A percentile compares a stretch with the other conserved stretches of the same genome.
Evolutionary conservation across 2,797 vertebrate species (phyloP).

Genomic region (Steatocranus sp.): DNA sequence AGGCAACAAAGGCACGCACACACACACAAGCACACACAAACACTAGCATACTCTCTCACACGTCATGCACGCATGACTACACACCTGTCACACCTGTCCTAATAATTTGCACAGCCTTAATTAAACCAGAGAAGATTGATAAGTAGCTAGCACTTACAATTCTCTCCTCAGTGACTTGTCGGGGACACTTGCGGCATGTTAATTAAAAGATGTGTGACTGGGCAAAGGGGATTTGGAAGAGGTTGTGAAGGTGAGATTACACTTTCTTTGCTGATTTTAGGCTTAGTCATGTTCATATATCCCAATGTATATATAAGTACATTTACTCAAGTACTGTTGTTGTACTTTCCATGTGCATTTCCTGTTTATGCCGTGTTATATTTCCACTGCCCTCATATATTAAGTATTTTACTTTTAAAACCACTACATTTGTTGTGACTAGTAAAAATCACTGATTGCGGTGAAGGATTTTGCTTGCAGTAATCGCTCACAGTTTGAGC

Average conservation of each 20-base stretch:
- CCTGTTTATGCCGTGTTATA: neutral
- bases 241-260: neutral
- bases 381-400: neutral
- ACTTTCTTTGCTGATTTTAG: neutral
- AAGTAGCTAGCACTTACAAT: neutral
- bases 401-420: neutral
- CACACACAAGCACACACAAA: neutral
- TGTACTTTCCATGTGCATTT: neutral
- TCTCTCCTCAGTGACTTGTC: neutral
- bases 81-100: conserved; percentile 14
- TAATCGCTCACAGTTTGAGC: neutral
- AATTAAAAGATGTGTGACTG: conserved; percentile 23
- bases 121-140: conserved; percentile 7
- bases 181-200: conserved; percentile 1
- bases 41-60: conserved; percentile 5
- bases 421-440: neutral
- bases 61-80: neutral
- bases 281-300: neutral
- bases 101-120: conserved; percentile 18
- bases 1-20: neutral
- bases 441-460: neutral
- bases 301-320: neutral
- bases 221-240: conserved; percentile 4
- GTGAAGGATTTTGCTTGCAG: accelerated
- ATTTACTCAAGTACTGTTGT: neutral